These are phyloP conservation scores for Tillus elongatus DNA, from an alignment of 2,888 invertebrate species.

Conservation along the genomic window DNA sequence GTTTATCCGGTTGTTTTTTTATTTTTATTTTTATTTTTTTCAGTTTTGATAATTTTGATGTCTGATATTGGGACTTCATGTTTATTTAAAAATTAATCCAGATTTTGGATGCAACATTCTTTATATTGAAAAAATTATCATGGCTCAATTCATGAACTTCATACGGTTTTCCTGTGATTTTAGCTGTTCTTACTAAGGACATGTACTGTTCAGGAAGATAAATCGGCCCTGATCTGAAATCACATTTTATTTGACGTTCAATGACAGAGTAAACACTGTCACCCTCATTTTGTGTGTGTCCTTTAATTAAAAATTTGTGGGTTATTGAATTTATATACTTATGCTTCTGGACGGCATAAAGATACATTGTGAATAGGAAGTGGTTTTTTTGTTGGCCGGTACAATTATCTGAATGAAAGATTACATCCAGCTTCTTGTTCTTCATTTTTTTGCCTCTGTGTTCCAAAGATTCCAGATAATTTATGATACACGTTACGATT, in stretches of 20 bases:
- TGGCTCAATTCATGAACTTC: slow-evolving; percentile 10
- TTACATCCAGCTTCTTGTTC: slow-evolving; percentile 15
- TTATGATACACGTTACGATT: not conserved
- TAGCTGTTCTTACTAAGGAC: slow-evolving; percentile 22
- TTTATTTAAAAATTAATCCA: not conserved
- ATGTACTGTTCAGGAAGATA: slow-evolving; percentile 28
- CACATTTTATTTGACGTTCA: slow-evolving; percentile 19
- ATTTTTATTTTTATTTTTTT: too few relatives aligned
- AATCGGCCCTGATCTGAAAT: slow-evolving; percentile 25
- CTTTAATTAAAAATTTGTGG: slow-evolving; percentile 27
- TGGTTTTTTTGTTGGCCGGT: slow-evolving; percentile 20
- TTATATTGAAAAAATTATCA: not conserved
- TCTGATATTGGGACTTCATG: not conserved
- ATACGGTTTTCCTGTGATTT: slow-evolving; percentile 13
- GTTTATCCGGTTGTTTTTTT: slow-evolving; percentile 1
- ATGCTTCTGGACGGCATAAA: slow-evolving; percentile 14
- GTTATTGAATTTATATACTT: slow-evolving; percentile 17
- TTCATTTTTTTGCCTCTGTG: not conserved
- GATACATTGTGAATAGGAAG: slow-evolving; percentile 16
- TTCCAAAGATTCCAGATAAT: slow-evolving; percentile 2
- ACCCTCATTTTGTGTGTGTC: slow-evolving; percentile 28
- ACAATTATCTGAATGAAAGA: slow-evolving; percentile 32
- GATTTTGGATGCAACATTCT: not conserved
- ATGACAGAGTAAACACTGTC: slow-evolving; percentile 24
- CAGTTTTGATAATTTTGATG: slow-evolving; percentile 2